phyloP scores from a whole-genome alignment of 1,140 invertebrate species.

The Orchesella cincta region DNA sequence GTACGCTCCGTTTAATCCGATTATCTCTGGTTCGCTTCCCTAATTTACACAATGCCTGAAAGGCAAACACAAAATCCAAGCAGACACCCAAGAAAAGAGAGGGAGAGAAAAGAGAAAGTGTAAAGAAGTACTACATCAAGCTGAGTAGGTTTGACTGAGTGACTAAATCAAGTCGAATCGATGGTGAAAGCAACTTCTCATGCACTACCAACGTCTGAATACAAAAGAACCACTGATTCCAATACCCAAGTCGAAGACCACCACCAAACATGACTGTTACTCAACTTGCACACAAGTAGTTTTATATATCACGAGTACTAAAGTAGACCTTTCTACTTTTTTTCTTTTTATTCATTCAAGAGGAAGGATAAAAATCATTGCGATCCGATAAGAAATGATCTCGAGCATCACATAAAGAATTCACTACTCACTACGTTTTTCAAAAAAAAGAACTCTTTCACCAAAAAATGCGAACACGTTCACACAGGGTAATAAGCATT shows the following conservation, averaged over 20 bases:
- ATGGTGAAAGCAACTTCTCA: constrained; percentile 3
- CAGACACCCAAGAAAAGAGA: background rate
- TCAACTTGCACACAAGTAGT: background rate
- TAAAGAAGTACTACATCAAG: background rate
- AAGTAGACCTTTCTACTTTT: background rate
- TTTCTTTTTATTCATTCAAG: constrained; percentile 2
- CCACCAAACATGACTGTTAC: background rate
- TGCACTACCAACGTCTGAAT: background rate
- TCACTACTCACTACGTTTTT: background rate
- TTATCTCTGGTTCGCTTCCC: constrained; percentile 13
- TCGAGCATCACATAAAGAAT: constrained; percentile 1
- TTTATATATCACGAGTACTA: background rate
- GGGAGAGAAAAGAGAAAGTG: background rate
- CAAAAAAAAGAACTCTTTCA: background rate
- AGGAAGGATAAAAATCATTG: constrained; percentile 4
- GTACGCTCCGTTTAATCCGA: constrained; percentile 12
- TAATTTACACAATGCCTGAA: constrained; percentile 19
- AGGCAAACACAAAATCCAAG: constrained; percentile 6
- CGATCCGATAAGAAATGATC: constrained; percentile 2
- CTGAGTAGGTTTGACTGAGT: background rate
- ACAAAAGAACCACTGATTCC: background rate
- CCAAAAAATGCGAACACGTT: background rate
- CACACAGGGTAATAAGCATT: background rate
- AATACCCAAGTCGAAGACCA: background rate
- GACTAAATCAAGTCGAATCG: constrained; percentile 6